Conservation (phyloP, 2,113 vertebrate genomes). For the Okapia johnstoni region DNA sequence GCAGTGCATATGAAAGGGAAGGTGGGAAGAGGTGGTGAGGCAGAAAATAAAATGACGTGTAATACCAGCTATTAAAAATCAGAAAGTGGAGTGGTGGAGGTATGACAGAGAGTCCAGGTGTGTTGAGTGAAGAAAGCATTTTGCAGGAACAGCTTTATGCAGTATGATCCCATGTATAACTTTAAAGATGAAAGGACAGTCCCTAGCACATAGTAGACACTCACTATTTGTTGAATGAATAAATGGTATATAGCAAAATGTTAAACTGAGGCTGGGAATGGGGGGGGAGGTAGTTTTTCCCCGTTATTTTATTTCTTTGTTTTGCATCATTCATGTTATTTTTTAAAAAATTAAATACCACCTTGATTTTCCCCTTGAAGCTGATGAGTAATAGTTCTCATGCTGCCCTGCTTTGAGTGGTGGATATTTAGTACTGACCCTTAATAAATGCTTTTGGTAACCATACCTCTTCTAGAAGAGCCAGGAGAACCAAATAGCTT, state of each 20-base stretch:
- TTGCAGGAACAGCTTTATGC: neutral
- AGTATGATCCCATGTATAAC: neutral
- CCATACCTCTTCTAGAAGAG: neutral
- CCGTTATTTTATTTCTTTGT: neutral
- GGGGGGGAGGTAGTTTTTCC: neutral
- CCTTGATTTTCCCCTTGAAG: neutral
- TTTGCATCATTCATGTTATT: neutral
- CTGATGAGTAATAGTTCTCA: neutral
- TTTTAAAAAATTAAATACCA: neutral
- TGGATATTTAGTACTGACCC: neutral
- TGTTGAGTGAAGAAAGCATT: neutral
- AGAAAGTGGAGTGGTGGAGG: neutral
- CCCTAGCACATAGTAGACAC: neutral
- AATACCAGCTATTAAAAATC: neutral
- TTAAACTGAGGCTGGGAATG: neutral
- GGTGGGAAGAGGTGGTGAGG: neutral
- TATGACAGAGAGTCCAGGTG: neutral
- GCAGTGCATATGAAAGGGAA: neutral
- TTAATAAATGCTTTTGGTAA: neutral
- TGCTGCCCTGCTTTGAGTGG: neutral
- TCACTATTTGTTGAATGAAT: neutral
- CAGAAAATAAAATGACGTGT: neutral
- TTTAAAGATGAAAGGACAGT: neutral
- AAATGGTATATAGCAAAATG: neutral
- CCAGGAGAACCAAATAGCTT: neutral